phyloP scores from a whole-genome alignment of 2,888 invertebrate genomes.

The Cotesia congregata region DNA sequence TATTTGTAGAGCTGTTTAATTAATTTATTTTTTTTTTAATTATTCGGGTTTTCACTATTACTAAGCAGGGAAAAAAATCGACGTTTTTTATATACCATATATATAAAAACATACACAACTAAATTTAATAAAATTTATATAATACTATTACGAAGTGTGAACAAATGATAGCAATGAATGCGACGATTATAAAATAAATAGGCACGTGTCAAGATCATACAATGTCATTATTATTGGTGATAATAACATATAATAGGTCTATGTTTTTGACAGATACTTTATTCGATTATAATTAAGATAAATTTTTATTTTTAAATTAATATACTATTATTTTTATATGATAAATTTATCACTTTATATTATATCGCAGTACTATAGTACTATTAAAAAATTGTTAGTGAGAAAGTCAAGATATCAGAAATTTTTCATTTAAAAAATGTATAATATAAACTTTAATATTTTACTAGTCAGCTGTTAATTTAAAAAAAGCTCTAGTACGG shows the following conservation, averaged over 20 bases:
- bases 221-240: constrained; percentile 14
- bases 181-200: background rate
- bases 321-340: constrained; percentile 13
- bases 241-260: constrained; percentile 21
- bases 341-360: background rate
- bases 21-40: background rate
- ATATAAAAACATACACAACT: background rate
- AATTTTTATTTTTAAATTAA: background rate
- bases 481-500: too few relatives aligned
- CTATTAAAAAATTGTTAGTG: too few relatives aligned
- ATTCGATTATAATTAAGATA: background rate
- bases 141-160: background rate
- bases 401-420: too few relatives aligned
- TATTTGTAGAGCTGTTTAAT: background rate
- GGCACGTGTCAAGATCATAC: constrained; percentile 23
- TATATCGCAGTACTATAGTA: too few relatives aligned
- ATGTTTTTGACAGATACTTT: background rate
- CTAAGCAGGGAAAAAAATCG: background rate
- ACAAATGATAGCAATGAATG: background rate
- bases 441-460: too few relatives aligned
- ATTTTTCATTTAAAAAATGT: too few relatives aligned
- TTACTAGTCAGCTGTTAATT: too few relatives aligned
- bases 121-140: background rate
- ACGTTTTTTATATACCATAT: background rate
- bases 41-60: background rate